Base-by-base conservation (phyloP, 2,113 vertebrate genomes). In the Podarcis cretensis region DNA sequence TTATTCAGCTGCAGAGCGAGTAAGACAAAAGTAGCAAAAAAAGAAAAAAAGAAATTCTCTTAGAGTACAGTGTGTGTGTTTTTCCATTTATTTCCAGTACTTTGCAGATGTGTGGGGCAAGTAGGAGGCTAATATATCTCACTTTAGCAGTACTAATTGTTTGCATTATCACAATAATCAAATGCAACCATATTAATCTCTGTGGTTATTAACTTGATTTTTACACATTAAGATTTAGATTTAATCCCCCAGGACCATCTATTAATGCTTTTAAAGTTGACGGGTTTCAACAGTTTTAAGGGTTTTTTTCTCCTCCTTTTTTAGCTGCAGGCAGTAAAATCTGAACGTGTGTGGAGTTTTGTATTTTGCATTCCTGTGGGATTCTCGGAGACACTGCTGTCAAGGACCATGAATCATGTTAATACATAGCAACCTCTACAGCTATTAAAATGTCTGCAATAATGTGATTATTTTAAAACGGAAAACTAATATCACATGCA, bases 201-300 rank as follows among this genome's bases (percentile, higher is more conserved):
- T 96, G 96, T 95, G 96, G 96, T 97, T 97, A 97, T 97, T 97
- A 97, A 97, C 96, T 97, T 97, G 96, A 97, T 97, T 97, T 97
- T 97, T 97, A 97, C 96, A 97, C 97, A 97, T 97, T 97, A 97
- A 97, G 97, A 97, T 97, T 97, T 98, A 97, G 97, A 97, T 96
- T 97, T 96, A 97, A 96, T 97, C 97, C 96, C 97, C 89, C 83
- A 96, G 94, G 97, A 97, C 95, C 92, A 93, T 97, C 97, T 97
- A 97, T 97, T 97, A 98, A 97, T 97, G 97, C 97, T 97, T 97
- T 97, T 97, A 97, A 97, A 98, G 96, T 97, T 97, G 97, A 98
- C 97, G 96, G 97, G 96, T 97, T 97, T 98, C 97, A 97, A 96
- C 97, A 97, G 97, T 97, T 97, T 97, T 97, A 96, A 97, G 97